phyloP scores from a whole-genome alignment of 2,888 invertebrate species.

The Plusia festucae region DNA sequence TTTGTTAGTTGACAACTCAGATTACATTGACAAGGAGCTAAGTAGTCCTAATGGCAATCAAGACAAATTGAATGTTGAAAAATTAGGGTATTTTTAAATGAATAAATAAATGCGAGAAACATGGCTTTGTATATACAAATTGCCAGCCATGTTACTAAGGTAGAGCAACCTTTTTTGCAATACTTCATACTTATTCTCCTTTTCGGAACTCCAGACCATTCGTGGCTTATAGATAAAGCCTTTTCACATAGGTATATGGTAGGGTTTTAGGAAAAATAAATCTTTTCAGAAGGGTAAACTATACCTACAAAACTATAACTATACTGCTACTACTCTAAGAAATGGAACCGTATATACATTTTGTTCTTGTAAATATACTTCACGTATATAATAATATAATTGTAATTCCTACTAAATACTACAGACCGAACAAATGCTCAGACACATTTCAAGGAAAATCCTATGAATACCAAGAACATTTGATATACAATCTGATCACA shows the following conservation, averaged over 20 bases:
- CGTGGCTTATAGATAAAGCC: background rate
- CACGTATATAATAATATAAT: background rate
- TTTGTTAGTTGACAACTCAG: no score
- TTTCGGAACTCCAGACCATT: background rate
- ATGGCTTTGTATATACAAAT: no score
- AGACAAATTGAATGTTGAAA: background rate
- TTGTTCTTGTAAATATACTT: background rate
- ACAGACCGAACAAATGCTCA: background rate
- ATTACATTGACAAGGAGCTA: background rate
- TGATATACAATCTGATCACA: background rate
- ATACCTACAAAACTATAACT: no score
- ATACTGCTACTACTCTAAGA: no score
- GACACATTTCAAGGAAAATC: slow-evolving; percentile 2
- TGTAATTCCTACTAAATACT: background rate
- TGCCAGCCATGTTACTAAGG: background rate
- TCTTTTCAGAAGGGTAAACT: no score
- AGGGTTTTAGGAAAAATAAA: no score
- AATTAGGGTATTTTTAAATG: background rate
- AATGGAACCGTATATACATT: background rate
- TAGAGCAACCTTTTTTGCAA: background rate
- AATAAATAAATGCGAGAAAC: background rate
- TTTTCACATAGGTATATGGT: no score
- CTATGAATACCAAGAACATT: background rate
- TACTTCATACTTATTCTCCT: background rate
- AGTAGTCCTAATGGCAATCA: background rate